These are phyloP conservation scores for Phoxinus dragarum DNA, from an alignment of 2,797 vertebrate genomes.

Conservation along the genomic window DNA sequence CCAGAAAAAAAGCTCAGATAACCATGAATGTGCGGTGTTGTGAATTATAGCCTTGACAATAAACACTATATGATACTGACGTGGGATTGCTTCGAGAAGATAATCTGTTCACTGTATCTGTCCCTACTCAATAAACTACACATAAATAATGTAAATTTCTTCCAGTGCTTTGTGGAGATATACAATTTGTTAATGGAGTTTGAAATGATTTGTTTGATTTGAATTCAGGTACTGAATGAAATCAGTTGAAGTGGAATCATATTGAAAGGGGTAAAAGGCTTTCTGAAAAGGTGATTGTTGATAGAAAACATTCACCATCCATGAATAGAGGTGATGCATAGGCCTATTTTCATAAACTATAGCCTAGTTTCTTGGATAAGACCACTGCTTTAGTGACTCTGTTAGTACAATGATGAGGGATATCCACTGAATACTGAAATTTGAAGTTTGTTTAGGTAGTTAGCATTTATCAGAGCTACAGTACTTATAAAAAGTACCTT, in stretches of 20 bases:
- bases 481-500: not conserved
- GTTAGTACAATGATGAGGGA: conserved; percentile 11
- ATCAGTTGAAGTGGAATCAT: not conserved
- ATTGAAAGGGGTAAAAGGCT: not conserved
- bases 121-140: no score
- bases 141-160: not conserved
- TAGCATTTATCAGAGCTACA: not conserved
- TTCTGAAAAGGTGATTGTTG: not conserved
- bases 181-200: not conserved
- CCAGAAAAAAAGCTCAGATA: not conserved
- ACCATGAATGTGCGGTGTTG: no score
- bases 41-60: no score
- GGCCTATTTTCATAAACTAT: conserved; percentile 46
- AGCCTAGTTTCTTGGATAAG: conserved; percentile 23
- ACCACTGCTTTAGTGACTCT: conserved; percentile 35
- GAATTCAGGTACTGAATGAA: not conserved
- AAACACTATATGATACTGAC: no score
- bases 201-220: not conserved
- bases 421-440: not conserved
- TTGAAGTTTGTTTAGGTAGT: not conserved
- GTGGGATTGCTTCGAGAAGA: no score
- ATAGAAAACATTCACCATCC: not conserved
- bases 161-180: not conserved
- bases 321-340: not conserved
- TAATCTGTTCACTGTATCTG: no score